These are phyloP conservation scores for Morphnarchus princeps DNA, from an alignment of 2,113 vertebrate species.

Conservation along the genomic window DNA sequence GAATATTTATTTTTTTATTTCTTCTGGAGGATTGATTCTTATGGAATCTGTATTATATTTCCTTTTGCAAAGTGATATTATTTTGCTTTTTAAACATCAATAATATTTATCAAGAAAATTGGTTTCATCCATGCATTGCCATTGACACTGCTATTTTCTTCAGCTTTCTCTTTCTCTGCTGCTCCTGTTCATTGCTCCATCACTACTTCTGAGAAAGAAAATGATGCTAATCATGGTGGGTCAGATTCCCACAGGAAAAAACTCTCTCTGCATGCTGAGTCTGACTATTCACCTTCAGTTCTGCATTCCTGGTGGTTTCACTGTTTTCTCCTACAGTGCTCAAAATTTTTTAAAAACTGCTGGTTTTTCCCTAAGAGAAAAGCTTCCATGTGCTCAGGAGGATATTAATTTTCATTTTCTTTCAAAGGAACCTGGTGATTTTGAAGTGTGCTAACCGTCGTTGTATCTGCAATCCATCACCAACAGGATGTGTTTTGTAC, in stretches of 20 bases:
- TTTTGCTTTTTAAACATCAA: background rate
- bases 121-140: background rate
- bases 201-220: background rate
- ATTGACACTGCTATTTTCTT: background rate
- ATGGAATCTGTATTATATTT: background rate
- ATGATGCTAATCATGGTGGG: background rate
- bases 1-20: background rate
- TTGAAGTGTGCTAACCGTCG: background rate
- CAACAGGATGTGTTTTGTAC: background rate
- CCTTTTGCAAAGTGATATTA: background rate
- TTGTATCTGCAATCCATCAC: background rate
- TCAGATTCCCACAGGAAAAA: background rate
- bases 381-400: background rate
- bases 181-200: background rate
- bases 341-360: background rate
- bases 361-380: background rate
- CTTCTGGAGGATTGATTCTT: background rate
- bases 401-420: background rate
- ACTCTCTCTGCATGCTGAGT: background rate
- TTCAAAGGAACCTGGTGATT: background rate
- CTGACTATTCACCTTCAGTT: background rate
- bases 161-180: background rate
- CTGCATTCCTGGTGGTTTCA: background rate
- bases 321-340: background rate
- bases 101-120: background rate